Base-by-base conservation (phyloP, 1,140 invertebrate species). In the Heliconius hermathena region DNA sequence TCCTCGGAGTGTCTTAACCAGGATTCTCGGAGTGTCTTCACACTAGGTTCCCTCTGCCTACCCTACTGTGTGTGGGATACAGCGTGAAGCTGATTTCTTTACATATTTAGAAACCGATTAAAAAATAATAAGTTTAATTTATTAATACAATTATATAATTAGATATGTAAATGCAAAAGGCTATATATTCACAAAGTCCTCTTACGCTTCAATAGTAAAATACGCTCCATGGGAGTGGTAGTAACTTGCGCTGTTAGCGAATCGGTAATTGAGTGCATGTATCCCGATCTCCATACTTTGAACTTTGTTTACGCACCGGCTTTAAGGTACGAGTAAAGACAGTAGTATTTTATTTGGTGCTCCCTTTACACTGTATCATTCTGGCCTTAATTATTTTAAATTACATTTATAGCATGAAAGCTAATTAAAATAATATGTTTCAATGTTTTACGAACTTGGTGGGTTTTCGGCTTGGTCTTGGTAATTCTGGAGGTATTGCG, bases 211-310 rank as follows among this genome's bases (percentile, higher is more conserved):
- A 72, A 41, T 72, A 18, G 36, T 41, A 41, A 72, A 72, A 38
- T 72, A 72, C 71, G 71, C 36, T 38, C 33, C 36, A 41, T 72
- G 20, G 26, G 70, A 36, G 33, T 81, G 49, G 71, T 73, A 74
- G 77, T 78, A 73, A 74, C 52, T 73, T 73, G 72, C 52, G 74
- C 75, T 77, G 80, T 81, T 74, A 78, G 79, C 74, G 81, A 78
- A 84, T 76, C 77, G 71, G 78, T 81, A 82, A 84, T 84, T 84
- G 81, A 82, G 81, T 77, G 76, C 79, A 78, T 81, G 81, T 84
- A 80, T 82, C 79, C 78, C 79, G 78, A 84, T 84, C 74, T 80
- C 81, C 77, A 82, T 77, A 81, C 79, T 81, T 82, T 82, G 74
- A 84, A 82, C 83, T 84, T 81, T 76, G 74, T 81, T 74, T 80